phyloP scores from a whole-genome alignment of 2,797 vertebrate species.

The Phyllotis vaccarum region DNA sequence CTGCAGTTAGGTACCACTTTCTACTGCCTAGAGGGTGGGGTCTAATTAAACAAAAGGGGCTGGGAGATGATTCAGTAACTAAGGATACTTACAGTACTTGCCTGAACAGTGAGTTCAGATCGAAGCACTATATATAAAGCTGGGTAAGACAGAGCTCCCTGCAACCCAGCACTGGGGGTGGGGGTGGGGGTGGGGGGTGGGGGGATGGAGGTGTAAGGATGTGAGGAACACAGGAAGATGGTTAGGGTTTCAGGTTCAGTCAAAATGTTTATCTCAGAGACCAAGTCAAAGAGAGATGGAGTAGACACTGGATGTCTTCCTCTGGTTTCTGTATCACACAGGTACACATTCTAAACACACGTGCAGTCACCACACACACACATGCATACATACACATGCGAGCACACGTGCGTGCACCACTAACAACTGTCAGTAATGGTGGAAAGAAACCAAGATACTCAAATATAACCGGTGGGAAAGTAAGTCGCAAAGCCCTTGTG shows the following conservation, averaged over 20 bases:
- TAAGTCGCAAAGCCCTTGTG: not conserved
- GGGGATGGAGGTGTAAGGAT: no score
- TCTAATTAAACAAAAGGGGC: not conserved
- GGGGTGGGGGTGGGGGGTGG: not conserved
- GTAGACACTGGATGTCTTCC: not conserved
- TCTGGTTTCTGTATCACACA: not conserved
- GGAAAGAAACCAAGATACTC: not conserved
- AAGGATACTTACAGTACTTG: not conserved
- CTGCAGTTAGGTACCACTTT: not conserved
- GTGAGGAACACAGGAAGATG: not conserved
- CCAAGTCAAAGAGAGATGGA: not conserved
- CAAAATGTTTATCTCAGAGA: no score
- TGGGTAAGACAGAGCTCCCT: not conserved
- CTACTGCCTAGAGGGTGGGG: not conserved
- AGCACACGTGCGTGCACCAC: not conserved
- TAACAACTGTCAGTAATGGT: not conserved
- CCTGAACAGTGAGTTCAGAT: not conserved
- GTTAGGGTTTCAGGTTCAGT: not conserved
- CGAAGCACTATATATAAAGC: not conserved
- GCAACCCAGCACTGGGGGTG: not conserved
- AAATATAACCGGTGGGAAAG: not conserved
- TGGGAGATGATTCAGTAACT: not conserved
- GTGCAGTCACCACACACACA: not conserved
- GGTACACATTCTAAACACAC: not conserved
- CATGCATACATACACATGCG: not conserved